phyloP scores from a whole-genome alignment of 2,113 vertebrate genomes.

The Ia io region DNA sequence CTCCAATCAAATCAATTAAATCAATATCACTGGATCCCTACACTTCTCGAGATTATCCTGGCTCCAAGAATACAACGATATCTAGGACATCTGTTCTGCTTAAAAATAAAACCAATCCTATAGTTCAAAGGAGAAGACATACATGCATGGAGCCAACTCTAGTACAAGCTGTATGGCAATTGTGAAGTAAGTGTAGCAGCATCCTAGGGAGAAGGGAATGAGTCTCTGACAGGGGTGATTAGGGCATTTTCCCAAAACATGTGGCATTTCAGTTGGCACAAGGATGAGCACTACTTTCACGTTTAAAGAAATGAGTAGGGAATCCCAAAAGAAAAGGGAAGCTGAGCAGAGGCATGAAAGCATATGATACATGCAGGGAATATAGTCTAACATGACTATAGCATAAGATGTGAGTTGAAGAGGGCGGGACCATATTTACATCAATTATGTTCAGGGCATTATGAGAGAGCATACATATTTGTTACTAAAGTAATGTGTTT shows the following conservation, averaged over 20 bases:
- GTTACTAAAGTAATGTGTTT: not conserved
- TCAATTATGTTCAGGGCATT: not conserved
- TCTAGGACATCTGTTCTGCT: not conserved
- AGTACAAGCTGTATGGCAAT: not conserved
- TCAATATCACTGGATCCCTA: not conserved
- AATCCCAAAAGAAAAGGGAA: not conserved
- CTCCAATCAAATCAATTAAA: not conserved
- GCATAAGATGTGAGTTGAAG: not conserved
- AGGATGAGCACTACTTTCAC: not conserved
- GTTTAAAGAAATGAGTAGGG: not conserved
- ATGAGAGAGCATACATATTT: not conserved
- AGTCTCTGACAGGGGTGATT: not conserved
- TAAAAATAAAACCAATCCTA: not conserved
- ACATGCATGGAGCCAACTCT: not conserved
- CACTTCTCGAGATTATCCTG: not conserved
- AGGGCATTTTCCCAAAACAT: not conserved
- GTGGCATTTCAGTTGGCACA: not conserved
- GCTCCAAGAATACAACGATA: not conserved
- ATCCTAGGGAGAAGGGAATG: not conserved
- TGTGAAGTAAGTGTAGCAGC: not conserved
- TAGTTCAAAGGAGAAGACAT: not conserved
- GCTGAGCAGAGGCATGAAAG: not conserved
- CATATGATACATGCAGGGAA: not conserved
- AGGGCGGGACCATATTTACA: not conserved
- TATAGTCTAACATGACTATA: not conserved